Conservation (phyloP, 2,113 vertebrate species). For the Upupa epops region DNA sequence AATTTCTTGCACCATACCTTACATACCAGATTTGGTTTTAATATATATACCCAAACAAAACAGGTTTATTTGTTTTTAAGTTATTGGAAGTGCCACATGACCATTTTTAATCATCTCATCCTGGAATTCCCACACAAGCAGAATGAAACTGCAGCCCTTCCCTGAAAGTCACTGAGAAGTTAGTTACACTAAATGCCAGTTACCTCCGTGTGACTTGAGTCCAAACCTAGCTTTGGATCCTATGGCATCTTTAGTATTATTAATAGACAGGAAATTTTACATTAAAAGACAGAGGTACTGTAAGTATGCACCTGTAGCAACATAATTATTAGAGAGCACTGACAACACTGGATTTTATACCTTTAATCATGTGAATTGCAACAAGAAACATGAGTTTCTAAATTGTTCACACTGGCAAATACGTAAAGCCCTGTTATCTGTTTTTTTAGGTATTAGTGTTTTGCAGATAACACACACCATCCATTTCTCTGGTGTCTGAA, state of each 20-base stretch:
- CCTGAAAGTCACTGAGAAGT: neutral
- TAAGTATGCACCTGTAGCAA: neutral
- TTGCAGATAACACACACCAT: neutral
- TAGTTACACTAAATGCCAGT: neutral
- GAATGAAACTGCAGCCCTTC: neutral
- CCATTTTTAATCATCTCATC: neutral
- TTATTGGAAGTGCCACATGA: neutral
- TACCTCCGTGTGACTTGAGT: neutral
- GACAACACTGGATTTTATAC: neutral
- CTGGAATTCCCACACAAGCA: neutral
- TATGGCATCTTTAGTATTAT: neutral
- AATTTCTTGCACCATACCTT: neutral
- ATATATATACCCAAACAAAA: neutral
- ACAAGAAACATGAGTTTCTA: neutral
- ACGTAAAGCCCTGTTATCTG: neutral
- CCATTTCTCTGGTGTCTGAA: neutral
- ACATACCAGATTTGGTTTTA: neutral
- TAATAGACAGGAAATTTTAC: neutral
- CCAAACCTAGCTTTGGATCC: neutral
- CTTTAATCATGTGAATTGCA: neutral
- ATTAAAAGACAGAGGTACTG: neutral
- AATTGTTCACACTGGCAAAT: neutral
- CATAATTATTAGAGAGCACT: neutral
- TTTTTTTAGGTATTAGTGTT: neutral
- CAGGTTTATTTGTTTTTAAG: neutral